Evolutionary conservation across 2,888 invertebrate genomes (phyloP).

Genomic region (Thymelicus acteon): DNA sequence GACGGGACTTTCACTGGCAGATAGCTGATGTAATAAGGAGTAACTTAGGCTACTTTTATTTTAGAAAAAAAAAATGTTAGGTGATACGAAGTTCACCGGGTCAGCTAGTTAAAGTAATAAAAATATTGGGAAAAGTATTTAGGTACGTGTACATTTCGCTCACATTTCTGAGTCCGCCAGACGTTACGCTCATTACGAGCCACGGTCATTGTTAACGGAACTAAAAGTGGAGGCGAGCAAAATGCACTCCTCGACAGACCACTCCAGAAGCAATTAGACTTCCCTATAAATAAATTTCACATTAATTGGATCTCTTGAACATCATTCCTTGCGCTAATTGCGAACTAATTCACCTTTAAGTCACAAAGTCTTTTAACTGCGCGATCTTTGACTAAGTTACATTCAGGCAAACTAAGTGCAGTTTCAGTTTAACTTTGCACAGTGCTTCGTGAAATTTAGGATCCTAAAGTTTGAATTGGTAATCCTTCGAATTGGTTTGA

Average conservation of each 20-base stretch:
- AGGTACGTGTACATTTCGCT: not conserved
- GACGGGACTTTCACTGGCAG: no score
- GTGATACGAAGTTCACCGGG: no score
- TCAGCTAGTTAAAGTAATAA: not conserved
- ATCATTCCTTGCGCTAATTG: constrained; percentile 41
- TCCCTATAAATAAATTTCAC: constrained; percentile 46
- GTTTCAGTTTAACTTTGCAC: no score
- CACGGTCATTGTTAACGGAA: constrained; percentile 37
- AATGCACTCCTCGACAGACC: constrained; percentile 41
- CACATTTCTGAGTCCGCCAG: not conserved
- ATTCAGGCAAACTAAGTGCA: no score
- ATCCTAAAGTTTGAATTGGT: no score
- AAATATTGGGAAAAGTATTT: not conserved
- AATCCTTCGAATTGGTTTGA: no score
- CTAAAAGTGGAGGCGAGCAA: constrained; percentile 35
- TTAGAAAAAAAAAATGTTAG: no score
- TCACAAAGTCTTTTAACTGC: constrained; percentile 11
- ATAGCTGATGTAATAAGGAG: no score
- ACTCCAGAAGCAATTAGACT: constrained; percentile 48
- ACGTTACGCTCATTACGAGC: constrained; percentile 44
- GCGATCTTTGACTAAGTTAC: not conserved
- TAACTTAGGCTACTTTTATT: no score
- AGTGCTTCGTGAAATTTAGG: no score
- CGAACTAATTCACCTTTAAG: constrained; percentile 39
- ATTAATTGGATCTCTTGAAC: constrained; percentile 44